phyloP scores from a whole-genome alignment of 2,888 invertebrate species.

The Exephanes ischioxanthus region DNA sequence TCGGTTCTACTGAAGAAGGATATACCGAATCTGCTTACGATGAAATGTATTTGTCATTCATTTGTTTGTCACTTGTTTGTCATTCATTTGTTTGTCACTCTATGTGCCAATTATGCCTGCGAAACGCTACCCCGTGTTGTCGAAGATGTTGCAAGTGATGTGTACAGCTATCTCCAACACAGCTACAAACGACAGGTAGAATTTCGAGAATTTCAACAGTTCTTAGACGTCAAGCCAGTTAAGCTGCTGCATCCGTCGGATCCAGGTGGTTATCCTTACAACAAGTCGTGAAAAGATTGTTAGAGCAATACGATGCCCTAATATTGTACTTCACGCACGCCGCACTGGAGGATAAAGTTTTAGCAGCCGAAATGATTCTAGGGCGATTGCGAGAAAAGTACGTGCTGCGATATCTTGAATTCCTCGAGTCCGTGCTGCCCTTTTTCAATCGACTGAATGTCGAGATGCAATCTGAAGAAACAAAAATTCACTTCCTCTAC shows the following conservation, averaged over 20 bases:
- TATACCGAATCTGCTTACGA: constrained; percentile 63
- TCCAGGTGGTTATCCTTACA: constrained; percentile 63
- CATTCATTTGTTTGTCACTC: constrained; percentile 70
- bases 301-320: constrained; percentile 27
- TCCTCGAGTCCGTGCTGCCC: constrained; percentile 42
- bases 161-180: constrained; percentile 70
- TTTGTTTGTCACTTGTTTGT: constrained; percentile 70
- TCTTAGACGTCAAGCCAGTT: constrained; percentile 50
- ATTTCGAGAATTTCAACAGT: constrained; percentile 55
- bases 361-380: constrained; percentile 49
- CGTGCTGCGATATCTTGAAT: constrained; percentile 12
- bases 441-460: constrained; percentile 44
- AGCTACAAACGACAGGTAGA: constrained; percentile 59
- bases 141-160: constrained; percentile 72
- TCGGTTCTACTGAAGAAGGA: constrained; percentile 57
- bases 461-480: constrained; percentile 54
- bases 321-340: constrained; percentile 40
- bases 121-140: constrained; percentile 71
- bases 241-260: constrained; percentile 60
- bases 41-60: constrained; percentile 75
- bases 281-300: constrained; percentile 43
- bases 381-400: constrained; percentile 38
- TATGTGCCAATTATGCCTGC: constrained; percentile 75
- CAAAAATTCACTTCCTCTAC: constrained; percentile 46
- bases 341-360: constrained; percentile 32